Percentiles rank a stretch among this genome's conserved stretches.
phyloP scores from a whole-genome alignment of 2,888 invertebrate genomes.

The Tipula unca region DNA sequence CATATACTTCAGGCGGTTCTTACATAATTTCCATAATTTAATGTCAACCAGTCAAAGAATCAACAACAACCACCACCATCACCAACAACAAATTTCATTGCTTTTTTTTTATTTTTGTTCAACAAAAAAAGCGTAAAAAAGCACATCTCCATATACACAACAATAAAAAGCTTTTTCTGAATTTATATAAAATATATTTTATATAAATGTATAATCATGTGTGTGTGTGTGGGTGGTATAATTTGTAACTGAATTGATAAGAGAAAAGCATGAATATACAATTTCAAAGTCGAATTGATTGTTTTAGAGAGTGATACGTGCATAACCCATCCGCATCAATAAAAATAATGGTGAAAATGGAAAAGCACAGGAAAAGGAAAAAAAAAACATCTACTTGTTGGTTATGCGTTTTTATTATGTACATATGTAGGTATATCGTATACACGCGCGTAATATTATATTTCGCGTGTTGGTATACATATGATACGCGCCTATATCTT shows the following conservation, averaged over 20 bases:
- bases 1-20: slow-evolving; percentile 2
- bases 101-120: background rate
- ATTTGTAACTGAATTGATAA: background rate
- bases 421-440: background rate
- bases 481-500: background rate
- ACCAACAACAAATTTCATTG: background rate
- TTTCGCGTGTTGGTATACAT: background rate
- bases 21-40: background rate
- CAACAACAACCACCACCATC: background rate
- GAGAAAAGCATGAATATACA: background rate
- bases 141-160: background rate
- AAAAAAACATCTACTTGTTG: background rate
- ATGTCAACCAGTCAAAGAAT: background rate
- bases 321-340: background rate
- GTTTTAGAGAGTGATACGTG: background rate
- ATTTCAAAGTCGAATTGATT: background rate
- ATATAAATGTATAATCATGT: background rate
- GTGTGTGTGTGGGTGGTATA: background rate
- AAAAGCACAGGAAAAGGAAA: background rate
- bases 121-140: background rate
- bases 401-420: background rate
- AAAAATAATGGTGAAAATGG: background rate
- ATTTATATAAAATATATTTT: no score
- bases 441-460: background rate
- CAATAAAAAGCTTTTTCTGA: background rate